Evolutionary conservation across 2,113 vertebrate species (phyloP).

Genomic region (Hippocampus abdominalis): DNA sequence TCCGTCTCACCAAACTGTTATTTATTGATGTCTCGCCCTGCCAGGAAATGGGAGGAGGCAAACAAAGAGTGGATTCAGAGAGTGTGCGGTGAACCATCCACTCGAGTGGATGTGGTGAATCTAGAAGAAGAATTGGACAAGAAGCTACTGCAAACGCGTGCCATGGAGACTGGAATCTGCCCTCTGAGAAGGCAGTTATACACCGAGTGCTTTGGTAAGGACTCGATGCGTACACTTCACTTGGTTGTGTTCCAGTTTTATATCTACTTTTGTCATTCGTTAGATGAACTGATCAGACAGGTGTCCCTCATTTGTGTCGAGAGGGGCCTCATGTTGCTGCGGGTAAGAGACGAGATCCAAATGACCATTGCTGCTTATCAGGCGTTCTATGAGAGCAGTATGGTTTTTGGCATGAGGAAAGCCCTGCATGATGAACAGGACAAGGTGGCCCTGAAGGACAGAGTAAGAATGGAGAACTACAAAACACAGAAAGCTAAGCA

Average conservation of each 20-base stretch:
- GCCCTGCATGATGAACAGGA: constrained; percentile 81
- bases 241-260: neutral
- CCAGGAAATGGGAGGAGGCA: constrained; percentile 83
- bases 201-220: constrained; percentile 86
- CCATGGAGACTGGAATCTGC: constrained; percentile 87
- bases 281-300: constrained; percentile 93
- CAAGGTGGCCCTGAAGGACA: constrained; percentile 78
- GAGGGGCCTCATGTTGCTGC: constrained; percentile 84
- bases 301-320: constrained; percentile 87
- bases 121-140: constrained; percentile 84
- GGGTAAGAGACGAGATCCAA: constrained; percentile 86
- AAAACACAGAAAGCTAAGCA: neutral
- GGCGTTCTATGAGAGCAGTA: constrained; percentile 83
- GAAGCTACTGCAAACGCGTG: constrained; percentile 82
- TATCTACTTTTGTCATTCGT: neutral
- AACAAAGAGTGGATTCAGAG: constrained; percentile 85
- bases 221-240: neutral
- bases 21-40: neutral
- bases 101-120: constrained; percentile 81
- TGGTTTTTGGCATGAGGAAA: constrained; percentile 88
- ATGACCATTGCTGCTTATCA: constrained; percentile 86
- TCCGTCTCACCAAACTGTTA: neutral
- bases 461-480: constrained; percentile 63
- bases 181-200: constrained; percentile 89
- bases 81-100: constrained; percentile 85